These are phyloP conservation scores for Clanis bilineata DNA, from an alignment of 2,888 invertebrate genomes.

Conservation along the genomic window DNA sequence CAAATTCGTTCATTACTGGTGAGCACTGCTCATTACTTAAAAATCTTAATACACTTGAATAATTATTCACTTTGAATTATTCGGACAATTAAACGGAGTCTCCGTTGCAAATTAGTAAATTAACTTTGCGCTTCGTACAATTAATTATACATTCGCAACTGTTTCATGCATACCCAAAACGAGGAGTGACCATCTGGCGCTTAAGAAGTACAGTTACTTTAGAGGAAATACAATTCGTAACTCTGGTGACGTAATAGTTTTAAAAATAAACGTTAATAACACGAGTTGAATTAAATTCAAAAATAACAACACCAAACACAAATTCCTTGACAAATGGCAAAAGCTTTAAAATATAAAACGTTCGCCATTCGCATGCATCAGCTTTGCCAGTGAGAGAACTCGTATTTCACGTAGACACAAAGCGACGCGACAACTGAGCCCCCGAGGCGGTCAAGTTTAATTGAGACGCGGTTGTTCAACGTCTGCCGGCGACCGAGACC, in stretches of 20 bases:
- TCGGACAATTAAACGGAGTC: conserved; percentile 40
- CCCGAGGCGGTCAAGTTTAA: conserved; percentile 51
- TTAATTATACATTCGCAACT: conserved; percentile 58
- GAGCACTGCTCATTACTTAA: not conserved
- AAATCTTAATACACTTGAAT: conserved; percentile 21
- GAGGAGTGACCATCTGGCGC: conserved; percentile 48
- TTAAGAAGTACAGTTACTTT: conserved; percentile 32
- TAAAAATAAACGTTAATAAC: not conserved
- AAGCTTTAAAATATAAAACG: conserved; percentile 59
- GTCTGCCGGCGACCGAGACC: conserved; percentile 40
- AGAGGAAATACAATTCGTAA: not conserved
- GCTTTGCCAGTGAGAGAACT: conserved; percentile 44
- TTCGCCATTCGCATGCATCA: conserved; percentile 53
- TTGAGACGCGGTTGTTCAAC: conserved; percentile 55
- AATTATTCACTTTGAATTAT: conserved; percentile 42
- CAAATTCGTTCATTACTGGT: not conserved
- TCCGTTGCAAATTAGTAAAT: conserved; percentile 49
- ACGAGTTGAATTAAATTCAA: not conserved
- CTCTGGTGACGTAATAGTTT: not conserved
- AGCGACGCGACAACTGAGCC: conserved; percentile 50
- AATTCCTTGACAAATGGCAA: conserved; percentile 35
- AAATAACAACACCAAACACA: not conserved
- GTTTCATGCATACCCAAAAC: conserved; percentile 50
- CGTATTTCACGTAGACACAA: conserved; percentile 54
- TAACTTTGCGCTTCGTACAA: conserved; percentile 42